These are phyloP conservation scores for Ictidomys tridecemlineatus DNA, from an alignment of 2,113 vertebrate species.

Conservation along the genomic window DNA sequence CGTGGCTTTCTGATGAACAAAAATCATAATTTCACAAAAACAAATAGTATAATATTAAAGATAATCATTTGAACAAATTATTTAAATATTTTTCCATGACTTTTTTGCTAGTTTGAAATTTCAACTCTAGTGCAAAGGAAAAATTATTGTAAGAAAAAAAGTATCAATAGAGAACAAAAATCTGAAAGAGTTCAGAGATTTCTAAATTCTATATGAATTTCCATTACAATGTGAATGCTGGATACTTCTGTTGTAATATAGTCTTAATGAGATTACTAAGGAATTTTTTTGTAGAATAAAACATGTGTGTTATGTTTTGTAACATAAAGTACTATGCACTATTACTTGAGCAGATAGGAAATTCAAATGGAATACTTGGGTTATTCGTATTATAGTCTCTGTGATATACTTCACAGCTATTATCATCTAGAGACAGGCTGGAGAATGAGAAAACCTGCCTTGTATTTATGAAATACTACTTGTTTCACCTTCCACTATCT, in stretches of 20 bases:
- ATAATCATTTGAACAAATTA: background rate
- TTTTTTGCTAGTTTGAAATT: background rate
- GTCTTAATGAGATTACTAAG: slow-evolving; percentile 2
- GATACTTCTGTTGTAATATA: background rate
- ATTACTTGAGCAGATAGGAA: background rate
- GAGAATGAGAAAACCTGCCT: slow-evolving; percentile 31
- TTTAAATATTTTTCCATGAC: background rate
- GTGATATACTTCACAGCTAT: background rate
- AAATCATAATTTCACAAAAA: background rate
- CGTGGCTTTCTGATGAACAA: background rate
- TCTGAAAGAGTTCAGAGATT: background rate
- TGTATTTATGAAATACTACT: background rate
- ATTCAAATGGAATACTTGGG: background rate
- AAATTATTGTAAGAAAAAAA: background rate
- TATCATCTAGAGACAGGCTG: background rate
- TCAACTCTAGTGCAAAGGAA: background rate
- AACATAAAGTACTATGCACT: background rate
- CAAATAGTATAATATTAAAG: background rate
- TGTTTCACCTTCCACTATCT: background rate
- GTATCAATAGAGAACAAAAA: background rate
- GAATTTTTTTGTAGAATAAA: background rate
- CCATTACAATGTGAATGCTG: background rate
- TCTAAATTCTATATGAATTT: background rate
- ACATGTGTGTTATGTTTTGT: background rate
- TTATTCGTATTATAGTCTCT: background rate